Evolutionary conservation across 2,888 invertebrate genomes (phyloP).

Genomic region (Patella depressa): DNA sequence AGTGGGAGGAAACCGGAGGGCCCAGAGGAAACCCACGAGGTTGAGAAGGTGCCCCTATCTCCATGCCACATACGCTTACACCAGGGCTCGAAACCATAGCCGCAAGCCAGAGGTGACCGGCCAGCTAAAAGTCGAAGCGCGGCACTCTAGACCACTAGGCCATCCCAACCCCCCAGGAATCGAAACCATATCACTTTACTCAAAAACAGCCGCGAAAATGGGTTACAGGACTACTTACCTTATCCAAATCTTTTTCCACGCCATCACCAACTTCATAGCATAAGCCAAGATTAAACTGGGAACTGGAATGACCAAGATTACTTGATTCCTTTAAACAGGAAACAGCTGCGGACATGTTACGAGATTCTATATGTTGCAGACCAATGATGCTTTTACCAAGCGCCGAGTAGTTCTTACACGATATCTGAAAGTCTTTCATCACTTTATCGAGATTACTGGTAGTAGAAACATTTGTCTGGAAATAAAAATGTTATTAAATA

Average conservation of each 20-base stretch:
- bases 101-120: no score
- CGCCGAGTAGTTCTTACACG: conserved; percentile 52
- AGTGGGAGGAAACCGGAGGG: no score
- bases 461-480: no score
- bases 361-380: conserved; percentile 40
- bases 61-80: no score
- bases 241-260: conserved; percentile 75
- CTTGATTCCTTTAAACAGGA: conserved; percentile 56
- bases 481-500: no score
- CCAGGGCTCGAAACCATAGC: no score
- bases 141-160: no score
- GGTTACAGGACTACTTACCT: conserved; percentile 47
- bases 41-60: no score
- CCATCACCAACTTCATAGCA: conserved; percentile 81
- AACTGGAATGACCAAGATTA: conserved; percentile 70
- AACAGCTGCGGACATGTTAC: conserved; percentile 50
- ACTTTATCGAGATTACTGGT: conserved; percentile 44
- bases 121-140: no score
- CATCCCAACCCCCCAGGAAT: no score
- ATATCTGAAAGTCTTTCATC: conserved; percentile 50
- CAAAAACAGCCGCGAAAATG: background rate
- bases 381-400: conserved; percentile 53
- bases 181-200: no score
- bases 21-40: no score
- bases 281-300: conserved; percentile 79